phyloP scores from a whole-genome alignment of 1,140 invertebrate genomes.

The Globodera ellingtonae region DNA sequence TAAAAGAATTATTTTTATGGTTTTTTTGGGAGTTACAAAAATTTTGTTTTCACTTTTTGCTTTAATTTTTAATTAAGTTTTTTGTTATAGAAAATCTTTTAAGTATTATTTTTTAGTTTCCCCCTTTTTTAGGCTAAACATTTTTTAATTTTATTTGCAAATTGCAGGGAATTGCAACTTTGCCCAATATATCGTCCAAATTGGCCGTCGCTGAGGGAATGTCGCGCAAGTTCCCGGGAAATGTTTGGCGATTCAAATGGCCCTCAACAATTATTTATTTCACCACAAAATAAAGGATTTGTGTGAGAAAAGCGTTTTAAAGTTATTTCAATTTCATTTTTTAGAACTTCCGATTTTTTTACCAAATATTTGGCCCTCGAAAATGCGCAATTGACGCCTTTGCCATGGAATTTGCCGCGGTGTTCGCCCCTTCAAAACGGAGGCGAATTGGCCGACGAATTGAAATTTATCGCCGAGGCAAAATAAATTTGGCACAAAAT shows the following conservation, averaged over 20 bases:
- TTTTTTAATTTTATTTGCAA: slow-evolving; percentile 9
- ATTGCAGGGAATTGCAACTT: neutral
- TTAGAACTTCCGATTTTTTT: slow-evolving; percentile 30
- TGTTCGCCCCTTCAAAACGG: neutral
- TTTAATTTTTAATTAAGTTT: too few relatives aligned
- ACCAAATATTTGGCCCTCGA: slow-evolving; percentile 32
- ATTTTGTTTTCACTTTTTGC: too few relatives aligned
- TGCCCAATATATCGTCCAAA: neutral
- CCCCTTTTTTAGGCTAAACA: neutral
- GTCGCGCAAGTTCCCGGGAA: neutral
- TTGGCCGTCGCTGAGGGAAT: slow-evolving; percentile 32
- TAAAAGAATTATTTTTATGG: too few relatives aligned
- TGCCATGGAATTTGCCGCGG: slow-evolving; percentile 31
- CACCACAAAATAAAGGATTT: slow-evolving; percentile 34
- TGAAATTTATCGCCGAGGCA: slow-evolving; percentile 19
- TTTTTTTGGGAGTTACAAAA: too few relatives aligned
- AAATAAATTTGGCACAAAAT: neutral
- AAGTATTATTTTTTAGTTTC: too few relatives aligned
- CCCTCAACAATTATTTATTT: slow-evolving; percentile 26
- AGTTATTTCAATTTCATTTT: neutral
- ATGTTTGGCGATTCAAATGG: neutral
- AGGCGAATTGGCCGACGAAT: slow-evolving; percentile 8
- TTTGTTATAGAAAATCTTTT: too few relatives aligned
- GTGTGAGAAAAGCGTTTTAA: slow-evolving; percentile 12
- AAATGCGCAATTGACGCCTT: slow-evolving; percentile 24